phyloP scores from a whole-genome alignment of 92 coral and sea anemone species.

The Actinostola sp. region DNA sequence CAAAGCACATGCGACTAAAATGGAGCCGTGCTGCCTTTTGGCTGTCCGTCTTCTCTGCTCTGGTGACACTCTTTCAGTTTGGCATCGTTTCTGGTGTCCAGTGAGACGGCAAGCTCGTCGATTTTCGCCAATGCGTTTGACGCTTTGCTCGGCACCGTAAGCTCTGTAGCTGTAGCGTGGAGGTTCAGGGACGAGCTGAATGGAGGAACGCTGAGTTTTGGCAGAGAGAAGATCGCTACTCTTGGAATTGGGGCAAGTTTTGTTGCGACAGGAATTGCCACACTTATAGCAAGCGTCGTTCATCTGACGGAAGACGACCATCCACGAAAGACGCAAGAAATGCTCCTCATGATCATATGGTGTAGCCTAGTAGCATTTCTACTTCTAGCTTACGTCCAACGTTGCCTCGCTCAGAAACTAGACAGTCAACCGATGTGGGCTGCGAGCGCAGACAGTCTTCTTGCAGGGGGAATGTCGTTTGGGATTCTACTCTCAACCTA shows the following conservation, averaged over 20 bases:
- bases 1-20: conserved; percentile 33
- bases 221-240: conserved; percentile 64
- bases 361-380: conserved; percentile 51
- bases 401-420: conserved; percentile 47
- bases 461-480: conserved; percentile 65
- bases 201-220: conserved; percentile 62
- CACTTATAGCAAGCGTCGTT: conserved; percentile 45
- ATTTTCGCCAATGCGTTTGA: conserved; percentile 86
- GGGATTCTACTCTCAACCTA: conserved; percentile 62
- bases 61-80: conserved; percentile 61
- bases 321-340: conserved; percentile 55
- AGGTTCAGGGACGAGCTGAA: conserved; percentile 71
- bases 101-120: conserved; percentile 78
- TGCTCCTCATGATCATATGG: conserved; percentile 59
- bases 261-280: conserved; percentile 64
- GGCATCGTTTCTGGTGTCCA: conserved; percentile 66
- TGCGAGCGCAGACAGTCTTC: conserved; percentile 62
- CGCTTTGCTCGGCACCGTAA: conserved; percentile 72
- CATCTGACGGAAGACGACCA: conserved; percentile 57
- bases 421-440: conserved; percentile 71
- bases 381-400: conserved; percentile 44
- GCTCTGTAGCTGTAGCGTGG: conserved; percentile 81
- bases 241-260: conserved; percentile 63
- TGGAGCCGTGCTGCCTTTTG: conserved; percentile 75
- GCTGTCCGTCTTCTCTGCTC: conserved; percentile 47